phyloP scores from a whole-genome alignment of 1,140 invertebrate genomes.

The Diachasma alloeum region DNA sequence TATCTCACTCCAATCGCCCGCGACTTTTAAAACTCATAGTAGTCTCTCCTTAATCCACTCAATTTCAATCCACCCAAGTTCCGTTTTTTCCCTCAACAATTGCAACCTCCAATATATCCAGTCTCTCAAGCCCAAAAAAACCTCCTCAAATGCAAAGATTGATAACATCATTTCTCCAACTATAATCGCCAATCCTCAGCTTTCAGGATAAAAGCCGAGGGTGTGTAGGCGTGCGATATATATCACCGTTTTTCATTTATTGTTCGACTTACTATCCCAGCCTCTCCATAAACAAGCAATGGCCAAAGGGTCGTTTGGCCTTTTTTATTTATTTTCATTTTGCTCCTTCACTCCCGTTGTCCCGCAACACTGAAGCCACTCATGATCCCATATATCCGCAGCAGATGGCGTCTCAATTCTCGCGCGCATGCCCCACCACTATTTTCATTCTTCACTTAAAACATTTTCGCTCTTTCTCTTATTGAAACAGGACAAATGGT shows the following conservation, averaged over 20 bases:
- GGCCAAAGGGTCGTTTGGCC: background rate
- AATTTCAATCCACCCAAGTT: too few relatives aligned
- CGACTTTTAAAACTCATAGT: too few relatives aligned
- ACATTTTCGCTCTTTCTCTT: background rate
- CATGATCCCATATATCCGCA: slow-evolving; percentile 23
- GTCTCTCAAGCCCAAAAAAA: too few relatives aligned
- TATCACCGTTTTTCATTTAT: slow-evolving; percentile 19
- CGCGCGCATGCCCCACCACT: background rate
- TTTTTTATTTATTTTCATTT: background rate
- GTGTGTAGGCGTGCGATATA: slow-evolving; percentile 21
- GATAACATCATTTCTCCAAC: too few relatives aligned
- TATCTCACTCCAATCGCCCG: too few relatives aligned
- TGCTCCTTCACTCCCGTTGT: slow-evolving; percentile 11
- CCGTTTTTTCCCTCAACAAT: too few relatives aligned
- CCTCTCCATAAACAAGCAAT: slow-evolving; percentile 8
- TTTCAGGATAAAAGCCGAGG: background rate
- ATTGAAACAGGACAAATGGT: background rate
- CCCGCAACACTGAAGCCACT: slow-evolving; percentile 21
- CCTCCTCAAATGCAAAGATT: too few relatives aligned
- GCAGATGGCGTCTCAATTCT: slow-evolving; percentile 24
- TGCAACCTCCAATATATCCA: too few relatives aligned
- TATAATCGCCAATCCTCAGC: background rate
- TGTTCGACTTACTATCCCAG: slow-evolving; percentile 10
- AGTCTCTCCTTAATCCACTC: too few relatives aligned
- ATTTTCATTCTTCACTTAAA: background rate